These are phyloP conservation scores for Zeugodacus cucurbitae DNA, from an alignment of 1,140 invertebrate genomes.

Conservation along the genomic window DNA sequence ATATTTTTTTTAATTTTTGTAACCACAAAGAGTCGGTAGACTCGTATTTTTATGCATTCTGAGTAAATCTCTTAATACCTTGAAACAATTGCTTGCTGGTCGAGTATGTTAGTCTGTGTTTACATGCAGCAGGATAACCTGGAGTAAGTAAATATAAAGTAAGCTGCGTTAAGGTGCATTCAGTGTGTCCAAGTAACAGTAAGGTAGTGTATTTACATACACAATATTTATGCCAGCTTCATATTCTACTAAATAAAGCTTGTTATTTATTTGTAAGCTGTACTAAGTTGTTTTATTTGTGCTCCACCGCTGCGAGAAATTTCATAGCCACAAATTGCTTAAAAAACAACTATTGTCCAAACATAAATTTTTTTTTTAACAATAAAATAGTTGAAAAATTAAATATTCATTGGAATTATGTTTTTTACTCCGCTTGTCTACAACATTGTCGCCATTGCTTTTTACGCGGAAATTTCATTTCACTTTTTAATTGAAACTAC, in stretches of 20 bases:
- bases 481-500: neutral
- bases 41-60: neutral
- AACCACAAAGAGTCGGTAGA: neutral
- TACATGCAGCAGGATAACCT: neutral
- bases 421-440: neutral
- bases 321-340: too few relatives aligned
- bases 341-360: too few relatives aligned
- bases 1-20: neutral
- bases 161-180: neutral
- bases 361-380: too few relatives aligned
- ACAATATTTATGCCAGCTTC: neutral
- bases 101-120: neutral
- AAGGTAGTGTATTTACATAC: neutral
- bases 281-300: too few relatives aligned
- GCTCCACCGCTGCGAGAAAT: too few relatives aligned
- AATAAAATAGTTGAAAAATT: neutral
- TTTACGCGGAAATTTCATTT: neutral
- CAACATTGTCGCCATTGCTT: neutral
- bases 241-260: neutral
- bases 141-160: slow-evolving; percentile 1
- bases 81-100: neutral
- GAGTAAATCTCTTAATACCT: neutral
- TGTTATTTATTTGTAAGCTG: neutral
- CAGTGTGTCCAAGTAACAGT: neutral
- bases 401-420: neutral